Conservation (phyloP, 2,797 vertebrate genomes). For the Mormyrops attenuatus region DNA sequence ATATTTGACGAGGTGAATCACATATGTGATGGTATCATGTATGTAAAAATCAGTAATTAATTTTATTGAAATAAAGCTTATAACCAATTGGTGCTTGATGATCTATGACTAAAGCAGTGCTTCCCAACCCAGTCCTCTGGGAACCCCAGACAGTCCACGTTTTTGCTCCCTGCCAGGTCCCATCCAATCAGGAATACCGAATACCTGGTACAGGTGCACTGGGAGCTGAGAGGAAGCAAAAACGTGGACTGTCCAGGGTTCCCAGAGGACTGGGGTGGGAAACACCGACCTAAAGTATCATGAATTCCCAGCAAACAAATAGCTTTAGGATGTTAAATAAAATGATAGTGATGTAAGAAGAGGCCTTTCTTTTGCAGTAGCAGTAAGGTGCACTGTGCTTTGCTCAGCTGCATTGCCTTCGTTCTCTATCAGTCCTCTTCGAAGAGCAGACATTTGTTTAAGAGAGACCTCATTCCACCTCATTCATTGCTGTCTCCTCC, state of each 20-base stretch:
- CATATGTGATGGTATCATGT: background rate
- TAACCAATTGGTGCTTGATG: background rate
- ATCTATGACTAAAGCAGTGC: background rate
- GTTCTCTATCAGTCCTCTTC: background rate
- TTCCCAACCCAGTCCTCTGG: background rate
- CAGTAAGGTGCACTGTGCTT: background rate
- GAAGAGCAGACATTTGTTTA: background rate
- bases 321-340: background rate
- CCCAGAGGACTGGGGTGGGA: background rate
- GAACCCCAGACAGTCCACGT: background rate
- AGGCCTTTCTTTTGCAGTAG: background rate
- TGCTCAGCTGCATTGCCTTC: background rate
- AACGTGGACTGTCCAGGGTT: background rate
- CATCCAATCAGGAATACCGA: background rate
- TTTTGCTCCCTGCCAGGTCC: background rate
- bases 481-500: background rate
- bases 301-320: background rate
- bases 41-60: background rate
- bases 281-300: background rate
- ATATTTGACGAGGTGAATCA: background rate
- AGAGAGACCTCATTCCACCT: background rate
- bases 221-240: background rate
- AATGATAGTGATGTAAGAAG: background rate
- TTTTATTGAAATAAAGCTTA: background rate
- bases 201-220: background rate